Percentiles rank a stretch among this genome's conserved stretches.
Evolutionary conservation across 2,797 vertebrate species (phyloP).

Genomic region (Otus scops): DNA sequence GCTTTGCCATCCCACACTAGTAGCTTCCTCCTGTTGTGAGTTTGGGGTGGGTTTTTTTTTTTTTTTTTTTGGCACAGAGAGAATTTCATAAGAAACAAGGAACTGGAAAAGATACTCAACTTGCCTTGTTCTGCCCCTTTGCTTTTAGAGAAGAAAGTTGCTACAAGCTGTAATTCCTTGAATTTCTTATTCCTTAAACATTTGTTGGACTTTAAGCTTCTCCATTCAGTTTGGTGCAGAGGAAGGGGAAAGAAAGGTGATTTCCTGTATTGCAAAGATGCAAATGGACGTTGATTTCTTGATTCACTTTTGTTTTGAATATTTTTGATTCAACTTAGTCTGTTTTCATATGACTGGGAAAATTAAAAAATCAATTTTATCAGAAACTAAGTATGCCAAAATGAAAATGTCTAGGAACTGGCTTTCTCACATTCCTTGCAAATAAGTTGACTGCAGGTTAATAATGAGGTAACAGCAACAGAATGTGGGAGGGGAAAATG

Average conservation of each 20-base stretch:
- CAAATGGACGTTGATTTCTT: not conserved
- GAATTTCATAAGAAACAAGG: not conserved
- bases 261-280: not conserved
- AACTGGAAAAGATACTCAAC: not conserved
- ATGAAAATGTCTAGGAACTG: not conserved
- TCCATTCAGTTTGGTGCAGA: not conserved
- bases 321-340: not conserved
- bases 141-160: not conserved
- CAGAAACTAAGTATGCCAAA: not conserved
- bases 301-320: not conserved
- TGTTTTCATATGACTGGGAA: not conserved
- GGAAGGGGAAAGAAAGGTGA: not conserved
- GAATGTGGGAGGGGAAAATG: not conserved
- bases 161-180: not conserved
- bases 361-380: not conserved
- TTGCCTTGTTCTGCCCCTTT: not conserved
- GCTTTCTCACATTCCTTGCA: not conserved
- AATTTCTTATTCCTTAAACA: not conserved
- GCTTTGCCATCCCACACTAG: not conserved
- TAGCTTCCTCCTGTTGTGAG: not conserved
- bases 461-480: not conserved
- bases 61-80: not conserved
- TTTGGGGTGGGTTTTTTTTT: not conserved
- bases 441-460: not conserved
- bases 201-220: not conserved